phyloP scores from a whole-genome alignment of 2,797 vertebrate genomes.

The Austrolebias charrua region DNA sequence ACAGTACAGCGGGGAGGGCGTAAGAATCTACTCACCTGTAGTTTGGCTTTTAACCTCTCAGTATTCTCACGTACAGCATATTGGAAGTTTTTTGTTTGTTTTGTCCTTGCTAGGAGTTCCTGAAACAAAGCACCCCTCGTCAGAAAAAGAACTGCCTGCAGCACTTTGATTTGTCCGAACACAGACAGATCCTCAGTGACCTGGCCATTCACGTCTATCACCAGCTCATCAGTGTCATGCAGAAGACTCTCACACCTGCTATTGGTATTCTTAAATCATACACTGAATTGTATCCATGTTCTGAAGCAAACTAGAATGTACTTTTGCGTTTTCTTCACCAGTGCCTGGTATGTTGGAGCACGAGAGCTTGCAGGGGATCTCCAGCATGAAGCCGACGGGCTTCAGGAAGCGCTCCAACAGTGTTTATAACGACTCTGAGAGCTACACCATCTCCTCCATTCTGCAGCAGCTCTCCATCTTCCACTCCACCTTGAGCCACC shows the following conservation, averaged over 20 bases:
- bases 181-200: conserved; percentile 96
- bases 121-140: conserved; percentile 85
- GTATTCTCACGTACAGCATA: background rate
- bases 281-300: background rate
- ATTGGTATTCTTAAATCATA: conserved; percentile 82
- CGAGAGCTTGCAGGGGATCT: conserved; percentile 96
- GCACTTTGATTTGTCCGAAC: conserved; percentile 95
- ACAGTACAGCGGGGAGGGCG: conserved; percentile 98
- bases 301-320: background rate
- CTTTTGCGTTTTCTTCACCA: conserved; percentile 47
- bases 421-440: conserved; percentile 82
- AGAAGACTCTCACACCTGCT: conserved; percentile 86
- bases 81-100: conserved; percentile 1
- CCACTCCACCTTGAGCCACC: conserved; percentile 89
- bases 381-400: conserved; percentile 93
- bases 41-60: background rate
- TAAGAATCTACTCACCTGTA: conserved; percentile 51
- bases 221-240: conserved; percentile 87
- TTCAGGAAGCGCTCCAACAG: conserved; percentile 94
- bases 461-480: conserved; percentile 85
- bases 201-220: conserved; percentile 94
- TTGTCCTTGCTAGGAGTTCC: conserved; percentile 83
- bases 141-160: conserved; percentile 93
- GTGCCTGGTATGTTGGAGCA: conserved; percentile 96
- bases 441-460: conserved; percentile 88